Conservation (phyloP, 1,140 invertebrate genomes). For the Druon quercuslanigerum region DNA sequence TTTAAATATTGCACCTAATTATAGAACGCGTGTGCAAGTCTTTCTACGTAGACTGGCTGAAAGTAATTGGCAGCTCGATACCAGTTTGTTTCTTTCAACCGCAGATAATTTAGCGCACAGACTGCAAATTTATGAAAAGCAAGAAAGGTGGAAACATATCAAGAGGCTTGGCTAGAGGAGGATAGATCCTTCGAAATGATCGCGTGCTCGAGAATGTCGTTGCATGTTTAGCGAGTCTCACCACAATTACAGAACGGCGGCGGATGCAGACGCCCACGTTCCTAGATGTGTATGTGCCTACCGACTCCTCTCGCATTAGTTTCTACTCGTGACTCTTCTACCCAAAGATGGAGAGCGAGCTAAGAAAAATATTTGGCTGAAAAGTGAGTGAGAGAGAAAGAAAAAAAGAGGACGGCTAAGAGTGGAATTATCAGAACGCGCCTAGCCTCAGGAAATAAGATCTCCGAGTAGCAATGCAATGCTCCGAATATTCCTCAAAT, state of each 20-base stretch:
- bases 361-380: background rate
- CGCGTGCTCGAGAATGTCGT: slow-evolving; percentile 66
- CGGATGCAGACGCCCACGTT: slow-evolving; percentile 58
- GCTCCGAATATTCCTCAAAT: slow-evolving; percentile 73
- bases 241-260: slow-evolving; percentile 63
- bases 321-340: slow-evolving; percentile 19
- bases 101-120: background rate
- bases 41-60: too few relatives aligned
- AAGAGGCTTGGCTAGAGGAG: background rate
- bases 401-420: background rate
- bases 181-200: slow-evolving; percentile 32
- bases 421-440: slow-evolving; percentile 37
- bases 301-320: slow-evolving; percentile 34
- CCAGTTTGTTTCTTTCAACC: background rate
- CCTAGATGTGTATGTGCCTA: slow-evolving; percentile 44
- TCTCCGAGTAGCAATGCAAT: slow-evolving; percentile 59
- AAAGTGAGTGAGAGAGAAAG: background rate
- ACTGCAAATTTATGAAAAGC: slow-evolving; percentile 13
- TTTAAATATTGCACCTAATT: too few relatives aligned
- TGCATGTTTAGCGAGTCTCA: slow-evolving; percentile 62
- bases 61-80: slow-evolving; percentile 2
- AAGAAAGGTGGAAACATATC: background rate
- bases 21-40: too few relatives aligned
- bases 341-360: background rate
- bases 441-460: slow-evolving; percentile 49